A percentile compares a stretch with the other conserved stretches of the same genome.
These are phyloP conservation scores for Corythornis leucogaster DNA, from an alignment of 2,797 vertebrate species.

Conservation along the genomic window DNA sequence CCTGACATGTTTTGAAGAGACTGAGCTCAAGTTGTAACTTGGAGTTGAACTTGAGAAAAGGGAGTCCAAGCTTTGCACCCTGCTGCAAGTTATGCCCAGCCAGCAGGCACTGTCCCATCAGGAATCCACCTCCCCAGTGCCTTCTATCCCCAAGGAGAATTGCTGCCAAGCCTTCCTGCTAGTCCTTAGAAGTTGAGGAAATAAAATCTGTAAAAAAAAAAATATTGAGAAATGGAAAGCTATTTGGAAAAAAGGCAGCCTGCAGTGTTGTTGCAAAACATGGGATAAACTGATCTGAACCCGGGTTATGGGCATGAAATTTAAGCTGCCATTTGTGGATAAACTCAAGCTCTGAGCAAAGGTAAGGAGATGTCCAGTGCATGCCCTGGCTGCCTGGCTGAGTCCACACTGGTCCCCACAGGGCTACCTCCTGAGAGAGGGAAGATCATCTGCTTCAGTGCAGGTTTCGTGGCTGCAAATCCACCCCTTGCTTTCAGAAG, in stretches of 20 bases:
- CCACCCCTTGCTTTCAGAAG: not conserved
- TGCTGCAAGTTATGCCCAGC: rapidly evolving
- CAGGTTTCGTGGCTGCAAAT: not conserved
- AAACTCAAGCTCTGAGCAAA: not conserved
- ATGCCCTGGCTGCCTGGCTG: not conserved
- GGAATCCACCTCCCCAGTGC: not conserved
- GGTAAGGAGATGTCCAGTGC: not conserved
- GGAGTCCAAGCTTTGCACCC: not conserved
- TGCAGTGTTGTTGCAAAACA: not conserved
- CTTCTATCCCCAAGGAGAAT: not conserved
- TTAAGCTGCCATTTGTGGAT: not conserved
- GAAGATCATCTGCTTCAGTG: not conserved
- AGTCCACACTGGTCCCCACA: not conserved
- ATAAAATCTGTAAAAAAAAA: not conserved
- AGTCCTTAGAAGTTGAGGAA: not conserved
- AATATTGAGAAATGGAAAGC: not conserved
- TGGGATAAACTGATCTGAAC: not conserved
- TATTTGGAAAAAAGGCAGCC: not conserved
- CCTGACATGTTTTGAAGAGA: not conserved
- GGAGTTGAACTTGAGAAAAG: not conserved
- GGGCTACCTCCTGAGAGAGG: not conserved
- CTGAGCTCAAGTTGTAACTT: not conserved
- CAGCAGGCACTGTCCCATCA: not conserved
- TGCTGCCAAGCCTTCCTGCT: not conserved
- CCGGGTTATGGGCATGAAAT: not conserved